These are phyloP conservation scores for Catocala sponsa DNA, from an alignment of 2,888 invertebrate genomes.

Conservation along the genomic window DNA sequence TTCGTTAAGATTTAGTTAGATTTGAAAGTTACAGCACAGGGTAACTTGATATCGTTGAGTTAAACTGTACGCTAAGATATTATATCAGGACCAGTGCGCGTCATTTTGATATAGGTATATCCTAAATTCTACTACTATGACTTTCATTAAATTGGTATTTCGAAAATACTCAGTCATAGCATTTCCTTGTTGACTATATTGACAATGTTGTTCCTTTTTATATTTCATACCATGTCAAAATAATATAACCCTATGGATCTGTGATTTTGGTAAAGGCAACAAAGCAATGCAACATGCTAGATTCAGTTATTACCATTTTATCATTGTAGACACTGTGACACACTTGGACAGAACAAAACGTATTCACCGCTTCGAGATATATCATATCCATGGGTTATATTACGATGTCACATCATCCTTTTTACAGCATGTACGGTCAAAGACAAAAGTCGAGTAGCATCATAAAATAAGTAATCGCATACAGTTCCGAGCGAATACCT, in stretches of 20 bases:
- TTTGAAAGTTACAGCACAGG: constrained; percentile 62
- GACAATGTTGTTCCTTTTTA: constrained; percentile 23
- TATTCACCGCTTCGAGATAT: neutral
- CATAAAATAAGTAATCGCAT: too few relatives aligned
- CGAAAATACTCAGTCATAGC: constrained; percentile 50
- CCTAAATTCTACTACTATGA: constrained; percentile 20
- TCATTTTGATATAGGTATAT: constrained; percentile 25
- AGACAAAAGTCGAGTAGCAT: too few relatives aligned
- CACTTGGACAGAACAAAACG: neutral
- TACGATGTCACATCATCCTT: neutral
- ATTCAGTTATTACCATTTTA: constrained; percentile 1
- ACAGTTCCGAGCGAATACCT: too few relatives aligned
- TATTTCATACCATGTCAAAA: constrained; percentile 17
- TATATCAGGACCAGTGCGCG: constrained; percentile 53
- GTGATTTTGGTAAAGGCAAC: constrained; percentile 12
- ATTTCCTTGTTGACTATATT: constrained; percentile 34
- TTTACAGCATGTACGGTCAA: constrained; percentile 4
- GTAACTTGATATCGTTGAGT: constrained; percentile 56
- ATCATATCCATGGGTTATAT: constrained; percentile 18
- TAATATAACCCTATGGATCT: constrained; percentile 21
- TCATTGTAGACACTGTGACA: constrained; percentile 7
- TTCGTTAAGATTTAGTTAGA: constrained; percentile 50
- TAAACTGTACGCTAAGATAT: constrained; percentile 29
- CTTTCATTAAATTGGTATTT: constrained; percentile 40
- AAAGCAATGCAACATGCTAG: constrained; percentile 14